Evolutionary conservation across 2,113 vertebrate species (phyloP).

Genomic region (Geococcyx californianus): DNA sequence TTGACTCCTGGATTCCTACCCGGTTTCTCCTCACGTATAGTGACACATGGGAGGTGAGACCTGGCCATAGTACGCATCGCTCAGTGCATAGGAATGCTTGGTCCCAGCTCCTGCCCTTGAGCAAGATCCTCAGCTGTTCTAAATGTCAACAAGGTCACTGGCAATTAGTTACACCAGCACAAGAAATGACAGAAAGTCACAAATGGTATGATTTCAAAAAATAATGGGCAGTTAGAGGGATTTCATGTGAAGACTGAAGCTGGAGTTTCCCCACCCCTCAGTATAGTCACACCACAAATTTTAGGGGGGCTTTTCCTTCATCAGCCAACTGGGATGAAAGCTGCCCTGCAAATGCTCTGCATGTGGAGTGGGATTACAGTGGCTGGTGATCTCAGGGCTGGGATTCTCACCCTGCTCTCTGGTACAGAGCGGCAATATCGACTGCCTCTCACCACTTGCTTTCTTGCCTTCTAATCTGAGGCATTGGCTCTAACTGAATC

Average conservation of each 20-base stretch:
- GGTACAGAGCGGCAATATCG: background rate
- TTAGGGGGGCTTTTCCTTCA: background rate
- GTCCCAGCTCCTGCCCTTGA: background rate
- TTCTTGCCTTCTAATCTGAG: background rate
- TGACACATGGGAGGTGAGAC: fast-evolving
- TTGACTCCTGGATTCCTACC: background rate
- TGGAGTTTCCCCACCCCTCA: background rate
- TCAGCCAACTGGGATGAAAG: background rate
- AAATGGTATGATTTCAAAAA: background rate
- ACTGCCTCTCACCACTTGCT: background rate
- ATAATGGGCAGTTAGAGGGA: fast-evolving
- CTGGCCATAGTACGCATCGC: fast-evolving
- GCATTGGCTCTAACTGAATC: background rate
- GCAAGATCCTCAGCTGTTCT: background rate
- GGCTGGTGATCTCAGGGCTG: background rate
- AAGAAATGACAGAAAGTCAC: background rate
- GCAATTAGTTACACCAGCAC: background rate
- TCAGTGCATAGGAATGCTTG: background rate
- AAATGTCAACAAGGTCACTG: background rate
- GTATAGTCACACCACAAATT: background rate
- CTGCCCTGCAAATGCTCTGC: background rate
- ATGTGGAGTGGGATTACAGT: background rate
- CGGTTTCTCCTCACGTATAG: background rate
- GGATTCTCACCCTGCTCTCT: background rate
- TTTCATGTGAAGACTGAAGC: fast-evolving